Evolutionary conservation across 2,888 invertebrate species (phyloP), one percentile per base, ranked within the genome.

Genomic region (Agrochola macilenta): DNA sequence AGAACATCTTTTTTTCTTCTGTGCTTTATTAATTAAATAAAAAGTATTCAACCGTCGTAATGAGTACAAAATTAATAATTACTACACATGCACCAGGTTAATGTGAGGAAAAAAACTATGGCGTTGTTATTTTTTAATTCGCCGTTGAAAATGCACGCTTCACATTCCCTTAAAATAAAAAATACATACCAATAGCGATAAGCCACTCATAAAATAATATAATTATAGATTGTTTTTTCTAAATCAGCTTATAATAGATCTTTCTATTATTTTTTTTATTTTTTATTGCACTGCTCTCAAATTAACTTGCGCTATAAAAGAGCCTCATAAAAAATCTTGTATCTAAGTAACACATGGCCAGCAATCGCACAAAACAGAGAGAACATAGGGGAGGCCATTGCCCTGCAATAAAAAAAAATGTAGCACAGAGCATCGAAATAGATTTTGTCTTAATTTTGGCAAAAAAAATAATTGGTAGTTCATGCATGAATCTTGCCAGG

Each of bases 121-220:
- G 9, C 14, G 3, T 52, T 30, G 8, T 60, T 61, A 26, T 54
- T 61, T 52, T 52, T 7, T 3, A 2, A 60, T 23, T 61, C 12
- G 11, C 20, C 2, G 3, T 7, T 54, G 52, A 54, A 63, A 76
- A 43, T 46, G 17, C 26, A 7, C 11, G 7, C 12, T 7, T 54
- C 3, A 26, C 20, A 17, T 63, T 46, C 43, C 30, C 30, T 43
- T 52, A 8, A 43, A 73, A 72, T 43, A 35, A 4, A 76, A 43
- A 30, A n/a, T 7, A 2, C 3, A 17, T 23, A 35, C 14, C 20
- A 35, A 17, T 17, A 30, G 17, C 46, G 20, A 70, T 64, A 43
- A 43, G 26, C 26, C 12, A 23, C 30, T 46, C 46, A 35, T n/a
- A 74, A 74, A 57, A 74, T n/a, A 58, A 49, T 49, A 8, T 35